phyloP scores from a whole-genome alignment of 1,140 invertebrate genomes.

The Limonius californicus region DNA sequence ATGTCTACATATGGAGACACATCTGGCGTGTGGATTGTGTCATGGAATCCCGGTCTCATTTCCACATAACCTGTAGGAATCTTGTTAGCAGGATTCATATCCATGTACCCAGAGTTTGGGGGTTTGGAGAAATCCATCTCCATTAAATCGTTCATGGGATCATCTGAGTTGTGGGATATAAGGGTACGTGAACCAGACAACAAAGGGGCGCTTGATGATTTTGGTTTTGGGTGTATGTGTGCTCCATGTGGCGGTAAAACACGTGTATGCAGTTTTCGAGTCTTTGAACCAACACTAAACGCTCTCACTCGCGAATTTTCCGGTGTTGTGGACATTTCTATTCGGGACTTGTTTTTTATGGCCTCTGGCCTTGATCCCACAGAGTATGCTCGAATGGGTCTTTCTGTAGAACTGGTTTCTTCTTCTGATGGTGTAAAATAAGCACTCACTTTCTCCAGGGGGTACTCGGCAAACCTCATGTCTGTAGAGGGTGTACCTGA shows the following conservation, averaged over 20 bases:
- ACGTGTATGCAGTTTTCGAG: constrained; percentile 45
- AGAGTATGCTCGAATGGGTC: constrained; percentile 77
- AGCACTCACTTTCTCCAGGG: constrained; percentile 63
- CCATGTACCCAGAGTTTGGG: constrained; percentile 45
- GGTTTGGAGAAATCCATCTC: constrained; percentile 67
- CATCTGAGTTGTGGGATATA: constrained; percentile 60
- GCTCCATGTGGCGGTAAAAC: constrained; percentile 41
- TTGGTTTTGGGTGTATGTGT: constrained; percentile 41
- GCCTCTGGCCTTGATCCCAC: constrained; percentile 68
- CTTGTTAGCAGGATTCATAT: constrained; percentile 48
- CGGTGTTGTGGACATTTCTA: constrained; percentile 39
- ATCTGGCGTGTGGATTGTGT: constrained; percentile 18
- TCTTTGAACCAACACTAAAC: constrained; percentile 66
- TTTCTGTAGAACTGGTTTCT: constrained; percentile 47
- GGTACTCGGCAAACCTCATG: constrained; percentile 54
- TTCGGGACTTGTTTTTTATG: constrained; percentile 44
- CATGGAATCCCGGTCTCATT: constrained; percentile 49
- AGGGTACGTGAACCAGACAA: constrained; percentile 49
- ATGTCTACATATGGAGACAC: constrained; percentile 48
- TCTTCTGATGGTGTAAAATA: constrained; percentile 60
- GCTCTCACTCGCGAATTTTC: constrained; percentile 56
- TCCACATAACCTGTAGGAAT: constrained; percentile 53
- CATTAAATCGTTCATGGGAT: constrained; percentile 73
- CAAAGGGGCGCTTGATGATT: constrained; percentile 59
- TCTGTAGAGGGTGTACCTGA: constrained; percentile 68